These are phyloP conservation scores for Idaea straminata DNA, from an alignment of 2,888 invertebrate genomes.

Conservation along the genomic window DNA sequence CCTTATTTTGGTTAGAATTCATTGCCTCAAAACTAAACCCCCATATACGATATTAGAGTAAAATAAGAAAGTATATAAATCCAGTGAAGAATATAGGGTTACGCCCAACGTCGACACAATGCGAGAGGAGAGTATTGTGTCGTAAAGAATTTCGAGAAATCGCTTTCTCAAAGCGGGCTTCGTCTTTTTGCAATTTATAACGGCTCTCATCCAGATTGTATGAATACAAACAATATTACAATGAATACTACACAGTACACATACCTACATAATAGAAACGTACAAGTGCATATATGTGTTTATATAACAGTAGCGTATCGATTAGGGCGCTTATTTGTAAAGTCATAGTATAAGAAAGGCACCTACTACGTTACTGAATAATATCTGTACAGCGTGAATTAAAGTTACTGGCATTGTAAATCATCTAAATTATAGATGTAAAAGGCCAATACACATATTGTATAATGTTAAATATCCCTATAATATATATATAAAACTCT, in stretches of 20 bases:
- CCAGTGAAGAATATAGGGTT: conserved; percentile 53
- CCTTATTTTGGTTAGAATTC: neutral
- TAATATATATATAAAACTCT: too few species aligned
- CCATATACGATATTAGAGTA: conserved; percentile 21
- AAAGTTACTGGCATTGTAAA: too few species aligned
- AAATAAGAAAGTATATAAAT: conserved; percentile 48
- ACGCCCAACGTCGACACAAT: conserved; percentile 65
- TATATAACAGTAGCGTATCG: neutral
- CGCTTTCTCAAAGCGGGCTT: conserved; percentile 66
- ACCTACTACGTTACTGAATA: too few species aligned
- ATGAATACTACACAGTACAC: conserved; percentile 3
- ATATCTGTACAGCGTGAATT: too few species aligned
- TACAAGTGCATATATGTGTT: neutral
- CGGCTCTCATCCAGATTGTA: conserved; percentile 66
- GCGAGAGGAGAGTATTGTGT: conserved; percentile 64
- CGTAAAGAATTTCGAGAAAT: conserved; percentile 72
- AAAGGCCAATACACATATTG: too few species aligned
- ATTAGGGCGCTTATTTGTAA: too few species aligned
- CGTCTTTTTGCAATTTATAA: conserved; percentile 74
- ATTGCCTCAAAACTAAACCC: conserved; percentile 18
- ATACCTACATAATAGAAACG: conserved; percentile 12
- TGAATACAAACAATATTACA: conserved; percentile 55
- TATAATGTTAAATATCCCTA: too few species aligned
- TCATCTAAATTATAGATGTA: too few species aligned
- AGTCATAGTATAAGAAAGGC: too few species aligned